Evolutionary conservation across 1,140 invertebrate species (phyloP), one percentile per base, ranked within the genome.

Genomic region (Drosophila orena): DNA sequence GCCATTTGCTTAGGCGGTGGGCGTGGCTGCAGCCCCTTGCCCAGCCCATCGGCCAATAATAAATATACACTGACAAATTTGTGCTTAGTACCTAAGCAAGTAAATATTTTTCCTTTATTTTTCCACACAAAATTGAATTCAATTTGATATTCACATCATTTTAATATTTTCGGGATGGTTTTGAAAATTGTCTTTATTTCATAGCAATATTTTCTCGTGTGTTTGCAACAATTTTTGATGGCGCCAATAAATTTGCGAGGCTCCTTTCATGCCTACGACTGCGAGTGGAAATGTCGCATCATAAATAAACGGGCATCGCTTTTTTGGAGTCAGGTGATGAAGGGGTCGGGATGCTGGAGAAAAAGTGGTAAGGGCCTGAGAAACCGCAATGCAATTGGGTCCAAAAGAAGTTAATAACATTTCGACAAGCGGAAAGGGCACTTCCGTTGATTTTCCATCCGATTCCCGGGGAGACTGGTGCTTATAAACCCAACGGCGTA

Each of bases 391-490:
- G 81, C 79, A 88, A 88, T 86, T 81, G 86, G 78, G 74, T 75
- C 81, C 71, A 81, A 86, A 86, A 86, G 81, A 86, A 86, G 81
- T 86, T 86, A 86, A 86, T 86, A 86, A 86, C 77, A 86, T 86
- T 76, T 80, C 77, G 49, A n/a, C n/a, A 30, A 10, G 15, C 34
- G 69, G 44, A 61, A 17, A 42, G 22, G 58, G 49, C 10, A 34
- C 10, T 65, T 61, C 10, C 11, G 22, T 64, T 17, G 65, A 42
- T 64, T 52, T 52, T 66, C 24, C 30, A 0, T 3, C 2, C 12
- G 50, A 17, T 47, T 70, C 17, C 47, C 38, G 30, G 24, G 34
- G 4, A 70, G 34, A 12, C 11, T 20, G 20, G 4, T 22, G 49
- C 22, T 17, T 35, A 17, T 12, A 14, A 35, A 0, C 1, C 5